These are phyloP conservation scores for Pteropus rufus DNA, from an alignment of 2,797 vertebrate species.

Conservation along the genomic window DNA sequence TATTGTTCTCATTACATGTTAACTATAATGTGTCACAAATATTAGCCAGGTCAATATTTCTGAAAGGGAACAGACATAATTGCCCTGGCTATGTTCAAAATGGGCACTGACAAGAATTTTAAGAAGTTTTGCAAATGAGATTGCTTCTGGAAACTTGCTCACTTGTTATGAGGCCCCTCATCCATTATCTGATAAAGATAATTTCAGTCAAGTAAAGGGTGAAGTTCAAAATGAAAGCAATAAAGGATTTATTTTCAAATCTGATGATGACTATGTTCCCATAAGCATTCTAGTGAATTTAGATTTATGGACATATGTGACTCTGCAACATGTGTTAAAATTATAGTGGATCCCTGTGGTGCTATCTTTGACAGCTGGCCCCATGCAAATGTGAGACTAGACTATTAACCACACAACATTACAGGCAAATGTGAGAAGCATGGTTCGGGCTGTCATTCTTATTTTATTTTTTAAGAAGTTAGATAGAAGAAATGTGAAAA, in stretches of 20 bases:
- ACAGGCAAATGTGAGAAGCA: slow-evolving; percentile 44
- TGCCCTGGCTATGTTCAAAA: not conserved
- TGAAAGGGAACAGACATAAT: slow-evolving; percentile 19
- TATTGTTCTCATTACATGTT: not conserved
- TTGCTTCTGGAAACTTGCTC: slow-evolving; percentile 18
- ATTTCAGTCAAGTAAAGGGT: slow-evolving; percentile 51
- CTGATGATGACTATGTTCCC: slow-evolving; percentile 39
- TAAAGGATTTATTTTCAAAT: slow-evolving; percentile 57
- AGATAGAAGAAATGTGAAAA: slow-evolving; percentile 11
- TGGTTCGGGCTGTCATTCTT: slow-evolving; percentile 14
- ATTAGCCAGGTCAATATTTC: slow-evolving; percentile 31
- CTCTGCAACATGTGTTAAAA: slow-evolving; percentile 41
- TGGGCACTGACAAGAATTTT: slow-evolving; percentile 39
- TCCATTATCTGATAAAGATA: slow-evolving; percentile 49
- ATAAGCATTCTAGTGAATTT: slow-evolving; percentile 57
- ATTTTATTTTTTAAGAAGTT: slow-evolving; percentile 49
- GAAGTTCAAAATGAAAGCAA: slow-evolving; percentile 63
- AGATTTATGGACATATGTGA: slow-evolving; percentile 61
- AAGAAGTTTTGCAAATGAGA: slow-evolving; percentile 42
- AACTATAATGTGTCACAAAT: not conserved
- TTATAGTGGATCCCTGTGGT: slow-evolving; percentile 47
- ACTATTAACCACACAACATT: slow-evolving; percentile 58
- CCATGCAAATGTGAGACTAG: slow-evolving; percentile 32
- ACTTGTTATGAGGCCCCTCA: not conserved
- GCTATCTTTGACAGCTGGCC: slow-evolving; percentile 57